Percentiles rank a stretch among this genome's conserved stretches.
Conservation (phyloP, 2,888 invertebrate genomes). For the Phengaris alcon region DNA sequence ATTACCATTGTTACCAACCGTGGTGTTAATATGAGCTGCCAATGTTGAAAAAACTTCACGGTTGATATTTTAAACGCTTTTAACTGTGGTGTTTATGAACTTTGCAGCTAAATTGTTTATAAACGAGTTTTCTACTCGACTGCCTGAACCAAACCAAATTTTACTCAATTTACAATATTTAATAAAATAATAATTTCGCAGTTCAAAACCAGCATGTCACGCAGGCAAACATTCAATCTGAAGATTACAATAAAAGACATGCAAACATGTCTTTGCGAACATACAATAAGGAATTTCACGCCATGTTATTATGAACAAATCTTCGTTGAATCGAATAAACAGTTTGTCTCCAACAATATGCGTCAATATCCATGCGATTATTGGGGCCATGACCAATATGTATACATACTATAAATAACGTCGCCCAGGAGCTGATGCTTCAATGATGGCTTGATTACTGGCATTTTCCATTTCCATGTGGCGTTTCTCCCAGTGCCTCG, state of each 20-base stretch:
- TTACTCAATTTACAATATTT: no score
- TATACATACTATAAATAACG: conserved; percentile 34
- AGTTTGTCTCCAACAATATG: conserved; percentile 46
- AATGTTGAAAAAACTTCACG: not conserved
- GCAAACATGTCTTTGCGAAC: not conserved
- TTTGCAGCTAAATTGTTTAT: not conserved
- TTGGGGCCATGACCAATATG: conserved; percentile 50
- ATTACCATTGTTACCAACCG: not conserved
- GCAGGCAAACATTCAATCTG: no score
- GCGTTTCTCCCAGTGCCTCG: not conserved
- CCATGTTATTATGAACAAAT: not conserved
- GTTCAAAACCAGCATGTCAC: no score
- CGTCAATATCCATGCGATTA: conserved; percentile 36
- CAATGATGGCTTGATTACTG: not conserved
- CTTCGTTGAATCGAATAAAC: conserved; percentile 34
- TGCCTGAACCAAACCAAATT: no score
- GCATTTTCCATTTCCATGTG: not conserved
- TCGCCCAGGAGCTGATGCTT: not conserved
- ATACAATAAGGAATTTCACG: not conserved
- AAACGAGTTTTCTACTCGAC: not conserved
- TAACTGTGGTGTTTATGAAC: not conserved
- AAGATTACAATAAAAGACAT: no score
- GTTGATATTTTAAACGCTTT: not conserved
- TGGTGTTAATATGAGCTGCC: conserved; percentile 2
- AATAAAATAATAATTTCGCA: no score